Evolutionary conservation across 2,797 vertebrate genomes (phyloP).

Genomic region (Gila robusta): DNA sequence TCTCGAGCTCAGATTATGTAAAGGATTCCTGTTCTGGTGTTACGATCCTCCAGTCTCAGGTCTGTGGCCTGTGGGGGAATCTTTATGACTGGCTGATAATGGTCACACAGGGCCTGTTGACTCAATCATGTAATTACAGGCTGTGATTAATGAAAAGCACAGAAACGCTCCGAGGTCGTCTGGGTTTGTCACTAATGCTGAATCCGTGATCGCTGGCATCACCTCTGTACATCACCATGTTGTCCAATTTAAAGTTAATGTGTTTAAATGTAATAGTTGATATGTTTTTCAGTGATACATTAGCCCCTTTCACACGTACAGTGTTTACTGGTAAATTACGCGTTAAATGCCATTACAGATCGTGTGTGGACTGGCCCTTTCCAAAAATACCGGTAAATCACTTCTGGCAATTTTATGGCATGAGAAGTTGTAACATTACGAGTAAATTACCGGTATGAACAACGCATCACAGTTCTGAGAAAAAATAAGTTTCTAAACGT

Average conservation of each 20-base stretch:
- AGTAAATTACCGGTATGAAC: no score
- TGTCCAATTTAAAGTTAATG: background rate
- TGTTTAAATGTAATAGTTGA: background rate
- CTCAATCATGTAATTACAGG: constrained; percentile 19
- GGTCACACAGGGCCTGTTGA: constrained; percentile 23
- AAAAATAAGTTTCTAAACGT: no score
- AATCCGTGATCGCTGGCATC: background rate
- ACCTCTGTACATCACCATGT: background rate
- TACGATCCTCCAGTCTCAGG: constrained; percentile 6
- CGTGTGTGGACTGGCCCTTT: no score
- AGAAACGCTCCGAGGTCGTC: background rate
- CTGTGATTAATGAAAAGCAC: constrained; percentile 8
- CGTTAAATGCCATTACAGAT: no score
- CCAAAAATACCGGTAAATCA: no score
- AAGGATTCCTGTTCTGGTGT: constrained; percentile 18
- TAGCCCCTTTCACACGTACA: no score
- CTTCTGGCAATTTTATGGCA: no score
- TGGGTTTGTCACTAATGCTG: constrained; percentile 16
- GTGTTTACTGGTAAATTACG: no score
- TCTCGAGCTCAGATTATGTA: constrained; percentile 11
- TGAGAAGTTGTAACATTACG: no score
- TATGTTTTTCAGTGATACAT: background rate
- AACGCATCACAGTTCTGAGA: no score
- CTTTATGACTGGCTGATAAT: constrained; percentile 10
- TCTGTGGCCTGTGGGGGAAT: constrained; percentile 19